phyloP scores from a whole-genome alignment of 1,140 invertebrate genomes.

The Panagrolaimus sp. region DNA sequence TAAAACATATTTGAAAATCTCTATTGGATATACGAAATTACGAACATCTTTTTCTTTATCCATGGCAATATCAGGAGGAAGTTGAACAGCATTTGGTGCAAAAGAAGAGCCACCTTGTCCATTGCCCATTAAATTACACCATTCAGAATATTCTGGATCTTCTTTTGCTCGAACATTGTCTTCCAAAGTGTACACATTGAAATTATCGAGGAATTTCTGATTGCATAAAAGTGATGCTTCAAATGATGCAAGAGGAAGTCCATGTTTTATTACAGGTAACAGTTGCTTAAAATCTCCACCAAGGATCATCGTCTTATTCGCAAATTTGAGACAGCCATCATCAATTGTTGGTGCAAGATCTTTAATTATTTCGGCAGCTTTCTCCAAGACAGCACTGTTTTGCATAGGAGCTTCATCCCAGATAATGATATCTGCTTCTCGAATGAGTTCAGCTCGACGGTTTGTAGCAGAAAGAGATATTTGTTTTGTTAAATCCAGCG shows the following conservation, averaged over 20 bases:
- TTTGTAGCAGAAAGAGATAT: not conserved
- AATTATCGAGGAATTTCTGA: not conserved
- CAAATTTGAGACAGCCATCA: not conserved
- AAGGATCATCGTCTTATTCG: not conserved
- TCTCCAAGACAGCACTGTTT: not conserved
- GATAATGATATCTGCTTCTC: not conserved
- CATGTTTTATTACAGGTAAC: not conserved
- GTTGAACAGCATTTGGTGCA: not conserved
- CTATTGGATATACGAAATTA: not conserved
- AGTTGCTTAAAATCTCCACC: constrained; percentile 1
- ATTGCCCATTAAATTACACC: not conserved
- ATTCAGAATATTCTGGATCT: not conserved
- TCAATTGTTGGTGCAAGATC: not conserved
- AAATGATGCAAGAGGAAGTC: not conserved
- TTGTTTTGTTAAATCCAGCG: not conserved
- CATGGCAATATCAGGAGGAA: not conserved
- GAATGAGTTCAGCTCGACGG: not conserved
- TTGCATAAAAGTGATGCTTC: not conserved
- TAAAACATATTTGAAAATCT: not conserved
- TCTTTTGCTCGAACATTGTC: not conserved
- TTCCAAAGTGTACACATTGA: not conserved
- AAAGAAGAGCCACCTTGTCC: too few species aligned
- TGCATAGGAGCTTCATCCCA: constrained; percentile 9
- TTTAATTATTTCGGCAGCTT: not conserved
- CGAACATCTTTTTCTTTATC: not conserved